phyloP scores from a whole-genome alignment of 2,888 invertebrate genomes.

The Boloria selene region DNA sequence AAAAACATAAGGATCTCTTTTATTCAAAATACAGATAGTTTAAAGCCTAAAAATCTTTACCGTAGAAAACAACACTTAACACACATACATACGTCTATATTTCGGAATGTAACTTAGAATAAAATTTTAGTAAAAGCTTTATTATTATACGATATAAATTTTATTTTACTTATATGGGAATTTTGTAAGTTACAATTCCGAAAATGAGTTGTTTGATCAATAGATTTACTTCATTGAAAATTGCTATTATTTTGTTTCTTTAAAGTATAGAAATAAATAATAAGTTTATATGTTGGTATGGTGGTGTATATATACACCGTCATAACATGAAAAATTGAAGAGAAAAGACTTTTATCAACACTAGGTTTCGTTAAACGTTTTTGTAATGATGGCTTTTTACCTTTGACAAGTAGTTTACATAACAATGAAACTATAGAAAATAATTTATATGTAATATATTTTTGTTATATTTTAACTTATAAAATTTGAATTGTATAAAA shows the following conservation, averaged over 20 bases:
- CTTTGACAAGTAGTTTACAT: no score
- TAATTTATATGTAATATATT: no score
- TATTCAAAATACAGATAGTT: not conserved
- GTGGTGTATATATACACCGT: no score
- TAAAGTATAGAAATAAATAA: no score
- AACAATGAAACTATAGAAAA: no score
- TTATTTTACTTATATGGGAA: not conserved
- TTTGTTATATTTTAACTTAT: no score
- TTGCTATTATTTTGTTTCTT: not conserved
- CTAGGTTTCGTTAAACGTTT: no score
- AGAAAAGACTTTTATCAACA: no score
- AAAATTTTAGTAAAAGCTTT: not conserved
- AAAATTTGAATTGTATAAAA: no score
- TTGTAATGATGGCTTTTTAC: no score
- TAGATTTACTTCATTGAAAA: not conserved
- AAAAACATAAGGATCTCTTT: not conserved
- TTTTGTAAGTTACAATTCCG: constrained; percentile 20
- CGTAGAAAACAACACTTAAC: constrained; percentile 63
- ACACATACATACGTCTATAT: constrained; percentile 17
- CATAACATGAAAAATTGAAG: no score
- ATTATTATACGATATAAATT: not conserved
- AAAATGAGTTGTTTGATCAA: constrained; percentile 26
- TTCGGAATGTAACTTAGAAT: constrained; percentile 27
- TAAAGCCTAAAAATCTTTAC: constrained; percentile 55
- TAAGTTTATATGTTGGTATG: no score